phyloP scores from a whole-genome alignment of 2,888 invertebrate genomes.

The Brachynemurus nebulosus region DNA sequence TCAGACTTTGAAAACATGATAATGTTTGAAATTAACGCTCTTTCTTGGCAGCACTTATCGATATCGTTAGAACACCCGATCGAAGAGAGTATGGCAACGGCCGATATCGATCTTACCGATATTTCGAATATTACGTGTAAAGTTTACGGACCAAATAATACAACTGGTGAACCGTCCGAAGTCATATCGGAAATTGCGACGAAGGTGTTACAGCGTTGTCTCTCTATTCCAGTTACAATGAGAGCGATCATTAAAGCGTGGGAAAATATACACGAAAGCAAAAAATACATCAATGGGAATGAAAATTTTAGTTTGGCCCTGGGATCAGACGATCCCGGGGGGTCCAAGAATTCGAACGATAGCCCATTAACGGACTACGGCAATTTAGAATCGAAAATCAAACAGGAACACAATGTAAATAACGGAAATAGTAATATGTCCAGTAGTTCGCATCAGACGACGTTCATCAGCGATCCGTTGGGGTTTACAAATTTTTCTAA shows the following conservation, averaged over 20 bases:
- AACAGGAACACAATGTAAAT: slow-evolving; percentile 18
- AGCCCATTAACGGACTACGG: slow-evolving; percentile 35
- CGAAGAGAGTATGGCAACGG: slow-evolving; percentile 85
- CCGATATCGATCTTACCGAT: slow-evolving; percentile 75
- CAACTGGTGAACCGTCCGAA: slow-evolving; percentile 32
- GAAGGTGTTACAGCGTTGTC: slow-evolving; percentile 69
- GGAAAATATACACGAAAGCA: slow-evolving; percentile 53
- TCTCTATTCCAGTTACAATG: slow-evolving; percentile 87
- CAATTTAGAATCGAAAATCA: slow-evolving; percentile 27
- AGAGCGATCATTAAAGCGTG: slow-evolving; percentile 74
- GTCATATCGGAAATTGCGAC: slow-evolving; percentile 40
- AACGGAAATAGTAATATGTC: neutral
- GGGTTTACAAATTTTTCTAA: slow-evolving; percentile 30
- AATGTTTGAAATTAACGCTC: slow-evolving; percentile 86
- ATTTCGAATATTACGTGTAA: slow-evolving; percentile 65
- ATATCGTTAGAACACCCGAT: slow-evolving; percentile 85
- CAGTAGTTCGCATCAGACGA: slow-evolving; percentile 15
- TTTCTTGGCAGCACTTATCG: slow-evolving; percentile 80
- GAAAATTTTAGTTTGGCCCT: slow-evolving; percentile 52
- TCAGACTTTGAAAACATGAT: slow-evolving; percentile 57
- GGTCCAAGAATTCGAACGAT: slow-evolving; percentile 30
- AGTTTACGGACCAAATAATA: slow-evolving; percentile 44
- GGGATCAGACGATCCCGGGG: slow-evolving; percentile 53
- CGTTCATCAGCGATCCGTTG: slow-evolving; percentile 30
- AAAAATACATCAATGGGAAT: slow-evolving; percentile 35